A percentile compares a stretch with the other conserved stretches of the same genome.
These are phyloP conservation scores for Pica pica DNA, from an alignment of 2,113 vertebrate species.

Conservation along the genomic window DNA sequence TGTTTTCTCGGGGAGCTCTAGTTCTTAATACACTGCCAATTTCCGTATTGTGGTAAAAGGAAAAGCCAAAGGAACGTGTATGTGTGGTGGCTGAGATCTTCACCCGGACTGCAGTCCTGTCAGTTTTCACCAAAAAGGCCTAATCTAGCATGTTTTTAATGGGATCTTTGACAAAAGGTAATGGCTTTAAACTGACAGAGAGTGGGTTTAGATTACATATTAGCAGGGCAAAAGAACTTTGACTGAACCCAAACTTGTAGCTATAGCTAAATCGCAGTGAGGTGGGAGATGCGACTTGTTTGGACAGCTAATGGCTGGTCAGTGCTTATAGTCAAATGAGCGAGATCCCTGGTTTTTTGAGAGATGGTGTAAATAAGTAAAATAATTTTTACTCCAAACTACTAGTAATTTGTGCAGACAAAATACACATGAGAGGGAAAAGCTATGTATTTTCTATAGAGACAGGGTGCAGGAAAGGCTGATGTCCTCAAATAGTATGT, in stretches of 20 bases:
- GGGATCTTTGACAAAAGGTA: not conserved
- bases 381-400: not conserved
- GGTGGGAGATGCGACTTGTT: not conserved
- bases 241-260: not conserved
- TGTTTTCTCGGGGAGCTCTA: not conserved
- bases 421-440: not conserved
- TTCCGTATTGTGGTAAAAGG: not conserved
- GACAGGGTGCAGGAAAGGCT: not conserved
- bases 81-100: not conserved
- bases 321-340: not conserved
- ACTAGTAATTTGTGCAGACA: not conserved
- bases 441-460: not conserved
- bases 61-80: not conserved
- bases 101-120: not conserved
- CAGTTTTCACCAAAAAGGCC: not conserved
- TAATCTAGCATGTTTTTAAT: not conserved
- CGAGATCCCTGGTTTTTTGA: not conserved
- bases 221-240: not conserved
- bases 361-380: not conserved
- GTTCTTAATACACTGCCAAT: not conserved
- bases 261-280: not conserved
- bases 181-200: not conserved
- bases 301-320: not conserved
- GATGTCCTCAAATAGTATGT: not conserved
- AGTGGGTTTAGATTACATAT: not conserved